Evolutionary conservation across 2,797 vertebrate species (phyloP).

Genomic region (Anguilla megastoma): DNA sequence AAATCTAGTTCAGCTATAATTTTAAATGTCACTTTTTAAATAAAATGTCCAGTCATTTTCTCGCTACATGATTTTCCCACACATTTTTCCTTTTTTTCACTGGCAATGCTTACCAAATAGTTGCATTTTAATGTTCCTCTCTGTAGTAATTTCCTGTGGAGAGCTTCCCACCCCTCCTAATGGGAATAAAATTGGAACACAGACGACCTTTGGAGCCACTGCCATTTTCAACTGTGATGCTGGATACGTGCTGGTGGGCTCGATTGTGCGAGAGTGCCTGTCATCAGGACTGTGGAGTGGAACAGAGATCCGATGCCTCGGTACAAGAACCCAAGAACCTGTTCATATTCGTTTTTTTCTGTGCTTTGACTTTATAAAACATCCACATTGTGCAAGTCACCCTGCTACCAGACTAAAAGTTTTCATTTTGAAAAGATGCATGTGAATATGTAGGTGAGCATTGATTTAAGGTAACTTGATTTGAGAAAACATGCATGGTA

Average conservation of each 20-base stretch:
- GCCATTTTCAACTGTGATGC: conserved; percentile 95
- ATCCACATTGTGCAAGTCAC: background rate
- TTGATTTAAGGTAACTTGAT: background rate
- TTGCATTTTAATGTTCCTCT: background rate
- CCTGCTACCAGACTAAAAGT: background rate
- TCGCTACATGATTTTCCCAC: too few relatives aligned
- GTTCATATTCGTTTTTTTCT: conserved; percentile 28
- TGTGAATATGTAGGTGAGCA: background rate
- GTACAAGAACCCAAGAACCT: conserved; percentile 62
- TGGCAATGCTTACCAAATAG: too few relatives aligned
- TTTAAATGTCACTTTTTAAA: too few relatives aligned
- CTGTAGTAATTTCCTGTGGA: conserved; percentile 92
- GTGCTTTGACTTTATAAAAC: background rate
- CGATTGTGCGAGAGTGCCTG: conserved; percentile 91
- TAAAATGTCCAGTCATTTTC: too few relatives aligned
- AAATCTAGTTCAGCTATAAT: too few relatives aligned
- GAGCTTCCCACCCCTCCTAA: conserved; percentile 85
- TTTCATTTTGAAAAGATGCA: background rate
- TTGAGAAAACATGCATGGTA: background rate
- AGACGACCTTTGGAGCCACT: conserved; percentile 90
- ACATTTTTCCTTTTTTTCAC: too few relatives aligned
- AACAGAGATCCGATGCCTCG: conserved; percentile 90
- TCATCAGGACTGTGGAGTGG: conserved; percentile 98
- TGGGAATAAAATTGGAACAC: conserved; percentile 97
- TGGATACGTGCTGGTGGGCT: conserved; percentile 94